Evolutionary conservation across 2,113 vertebrate genomes (phyloP), one percentile per base, ranked within the genome.

Genomic region (Sprattus sprattus): DNA sequence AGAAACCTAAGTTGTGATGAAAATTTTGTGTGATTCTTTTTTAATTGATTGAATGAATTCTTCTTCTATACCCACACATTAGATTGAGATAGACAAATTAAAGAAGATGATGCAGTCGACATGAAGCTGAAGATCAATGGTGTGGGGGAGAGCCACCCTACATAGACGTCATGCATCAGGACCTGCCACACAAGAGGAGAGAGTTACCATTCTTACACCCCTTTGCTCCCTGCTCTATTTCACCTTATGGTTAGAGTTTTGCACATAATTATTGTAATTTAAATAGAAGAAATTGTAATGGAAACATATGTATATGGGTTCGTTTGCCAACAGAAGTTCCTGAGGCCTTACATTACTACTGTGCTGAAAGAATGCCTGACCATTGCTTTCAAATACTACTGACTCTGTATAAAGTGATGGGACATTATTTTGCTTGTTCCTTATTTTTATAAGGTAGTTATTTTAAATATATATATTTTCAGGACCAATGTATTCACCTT

Each of bases 341-440:
- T 13, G 96, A 96, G 97, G 97, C 97, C 97, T 99, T 99, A 97
- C 92, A 96, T 95, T 60, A 95, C 95, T 97, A 95, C 95, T 96
- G 96, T 94, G 94, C 96, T 96, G 96, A 88, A 75, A 86, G 87
- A 90, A 87, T 90, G 89, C 89, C 89, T 92, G 92, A 91, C 90
- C 95, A 94, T 95, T 96, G 94, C 96, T 93, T 92, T 95, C 95
- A 78, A 95, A 96, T 98, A 98, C 97, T 99, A 99, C 98, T 99
- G 98, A 99, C 94, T 97, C 93, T 97, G 94, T 97, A 95, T 95
- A 97, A 96, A 98, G 94, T 95, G 92, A 93, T 94, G 92, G 93
- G 90, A 92, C 94, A 94, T 90, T 90, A 94, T 93, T 93, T 92
- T 88, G 92, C 92, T 94, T 92, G 93, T 95, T 95, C 25, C 94